Evolutionary conservation across 37 sponge, comb jelly and placozoan species (phyloP).

Genomic region (Hormiphora californensis): DNA sequence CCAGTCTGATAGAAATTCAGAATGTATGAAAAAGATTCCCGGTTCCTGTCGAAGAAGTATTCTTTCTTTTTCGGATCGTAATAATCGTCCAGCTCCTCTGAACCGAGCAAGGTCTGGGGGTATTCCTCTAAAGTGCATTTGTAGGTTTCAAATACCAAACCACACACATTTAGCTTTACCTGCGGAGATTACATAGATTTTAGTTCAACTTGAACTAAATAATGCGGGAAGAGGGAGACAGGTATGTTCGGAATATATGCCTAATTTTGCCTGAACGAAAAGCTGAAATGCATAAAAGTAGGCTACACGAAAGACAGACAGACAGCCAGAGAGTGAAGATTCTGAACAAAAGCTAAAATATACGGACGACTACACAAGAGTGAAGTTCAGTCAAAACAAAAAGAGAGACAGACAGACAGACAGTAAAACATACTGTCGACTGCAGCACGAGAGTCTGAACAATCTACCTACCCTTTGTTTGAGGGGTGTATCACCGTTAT

Average conservation of each 20-base stretch:
- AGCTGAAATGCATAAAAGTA: background rate
- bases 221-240: background rate
- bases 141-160: constrained; percentile 9
- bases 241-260: background rate
- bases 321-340: too few species aligned
- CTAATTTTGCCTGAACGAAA: background rate
- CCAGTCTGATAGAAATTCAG: constrained; percentile 36
- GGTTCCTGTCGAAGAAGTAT: constrained; percentile 36
- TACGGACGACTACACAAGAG: too few species aligned
- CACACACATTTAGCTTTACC: constrained; percentile 23
- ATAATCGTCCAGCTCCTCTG: background rate
- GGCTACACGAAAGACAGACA: too few species aligned
- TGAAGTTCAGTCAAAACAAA: too few species aligned
- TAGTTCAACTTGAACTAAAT: background rate
- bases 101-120: constrained; percentile 25
- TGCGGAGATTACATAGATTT: background rate
- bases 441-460: too few species aligned
- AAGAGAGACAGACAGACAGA: too few species aligned
- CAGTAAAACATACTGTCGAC: too few species aligned
- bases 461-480: background rate
- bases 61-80: constrained; percentile 14
- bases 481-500: background rate
- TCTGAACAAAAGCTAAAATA: too few species aligned
- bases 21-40: constrained; percentile 23
- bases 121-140: background rate